Conservation (phyloP, 2,888 invertebrate genomes). For the Aproaerema taeniolella region DNA sequence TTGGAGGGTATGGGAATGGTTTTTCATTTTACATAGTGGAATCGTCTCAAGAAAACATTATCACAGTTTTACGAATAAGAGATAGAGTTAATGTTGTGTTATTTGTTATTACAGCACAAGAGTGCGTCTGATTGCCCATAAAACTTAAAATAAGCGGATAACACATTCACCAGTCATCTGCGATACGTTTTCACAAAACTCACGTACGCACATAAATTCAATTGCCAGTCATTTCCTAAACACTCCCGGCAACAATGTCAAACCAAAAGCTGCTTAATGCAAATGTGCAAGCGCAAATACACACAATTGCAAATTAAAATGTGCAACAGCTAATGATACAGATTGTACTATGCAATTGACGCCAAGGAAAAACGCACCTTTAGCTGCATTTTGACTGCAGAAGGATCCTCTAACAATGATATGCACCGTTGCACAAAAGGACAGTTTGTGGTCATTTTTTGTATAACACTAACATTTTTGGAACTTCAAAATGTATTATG, state of each 20-base stretch:
- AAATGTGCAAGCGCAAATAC: constrained; percentile 16
- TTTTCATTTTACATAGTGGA: not conserved
- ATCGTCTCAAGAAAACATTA: too few species aligned
- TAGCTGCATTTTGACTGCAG: constrained; percentile 25
- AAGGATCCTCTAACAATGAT: constrained; percentile 26
- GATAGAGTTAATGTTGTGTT: too few species aligned
- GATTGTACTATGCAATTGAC: constrained; percentile 25
- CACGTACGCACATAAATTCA: constrained; percentile 1
- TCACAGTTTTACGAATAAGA: too few species aligned
- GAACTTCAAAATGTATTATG: constrained; percentile 13
- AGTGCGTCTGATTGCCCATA: too few species aligned
- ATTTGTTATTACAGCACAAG: too few species aligned
- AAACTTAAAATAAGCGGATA: too few species aligned
- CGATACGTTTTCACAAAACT: too few species aligned
- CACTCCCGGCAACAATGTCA: not conserved
- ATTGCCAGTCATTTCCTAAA: constrained; percentile 1
- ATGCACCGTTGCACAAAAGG: constrained; percentile 41
- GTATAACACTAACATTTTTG: constrained; percentile 11
- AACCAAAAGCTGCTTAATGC: constrained; percentile 17
- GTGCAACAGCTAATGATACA: constrained; percentile 27
- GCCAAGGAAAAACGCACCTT: constrained; percentile 41
- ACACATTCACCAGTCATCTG: too few species aligned
- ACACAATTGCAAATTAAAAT: constrained; percentile 27
- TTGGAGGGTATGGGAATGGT: constrained; percentile 1
- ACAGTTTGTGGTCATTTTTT: constrained; percentile 17